Percentiles rank a stretch among this genome's conserved stretches.
Conservation (phyloP, 2,888 invertebrate species). For the Dryadula phaetusa region DNA sequence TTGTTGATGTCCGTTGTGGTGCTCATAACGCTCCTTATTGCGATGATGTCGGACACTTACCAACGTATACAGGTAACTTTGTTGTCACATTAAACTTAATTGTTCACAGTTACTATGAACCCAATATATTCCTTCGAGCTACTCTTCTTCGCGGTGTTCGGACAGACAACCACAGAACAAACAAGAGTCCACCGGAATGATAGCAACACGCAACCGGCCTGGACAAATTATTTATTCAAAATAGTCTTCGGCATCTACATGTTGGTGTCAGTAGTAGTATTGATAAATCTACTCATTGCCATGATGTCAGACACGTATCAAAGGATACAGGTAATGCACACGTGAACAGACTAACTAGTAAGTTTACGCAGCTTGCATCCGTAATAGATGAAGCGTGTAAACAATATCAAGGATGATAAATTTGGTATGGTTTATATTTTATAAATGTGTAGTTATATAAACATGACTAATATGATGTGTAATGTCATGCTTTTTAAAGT, state of each 20-base stretch:
- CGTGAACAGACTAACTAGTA: conserved; percentile 42
- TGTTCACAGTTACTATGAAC: conserved; percentile 94
- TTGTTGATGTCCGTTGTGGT: conserved; percentile 99
- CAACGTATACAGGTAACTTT: conserved; percentile 98
- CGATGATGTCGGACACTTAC: conserved; percentile 99
- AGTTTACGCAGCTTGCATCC: conserved; percentile 31
- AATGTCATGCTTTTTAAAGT: background rate
- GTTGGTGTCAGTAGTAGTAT: conserved; percentile 99
- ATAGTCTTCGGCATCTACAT: conserved; percentile 97
- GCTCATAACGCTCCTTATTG: conserved; percentile 99
- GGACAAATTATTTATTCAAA: conserved; percentile 95
- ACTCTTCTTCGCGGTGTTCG: conserved; percentile 99
- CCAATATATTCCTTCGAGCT: conserved; percentile 97
- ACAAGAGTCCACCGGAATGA: conserved; percentile 87
- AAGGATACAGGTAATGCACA: conserved; percentile 93
- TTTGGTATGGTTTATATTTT: background rate
- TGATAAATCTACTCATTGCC: conserved; percentile 99
- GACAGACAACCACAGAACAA: conserved; percentile 93
- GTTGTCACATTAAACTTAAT: conserved; percentile 61
- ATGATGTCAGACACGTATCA: conserved; percentile 99
- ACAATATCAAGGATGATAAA: conserved; percentile 18
- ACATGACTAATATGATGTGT: background rate
- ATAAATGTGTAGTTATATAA: conserved; percentile 1
- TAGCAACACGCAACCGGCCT: conserved; percentile 88
- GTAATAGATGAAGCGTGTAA: conserved; percentile 1